Percentiles rank a stretch among this genome's conserved stretches.
Evolutionary conservation across 1,140 invertebrate genomes (phyloP).

Genomic region (Brevipalpus yothersi): DNA sequence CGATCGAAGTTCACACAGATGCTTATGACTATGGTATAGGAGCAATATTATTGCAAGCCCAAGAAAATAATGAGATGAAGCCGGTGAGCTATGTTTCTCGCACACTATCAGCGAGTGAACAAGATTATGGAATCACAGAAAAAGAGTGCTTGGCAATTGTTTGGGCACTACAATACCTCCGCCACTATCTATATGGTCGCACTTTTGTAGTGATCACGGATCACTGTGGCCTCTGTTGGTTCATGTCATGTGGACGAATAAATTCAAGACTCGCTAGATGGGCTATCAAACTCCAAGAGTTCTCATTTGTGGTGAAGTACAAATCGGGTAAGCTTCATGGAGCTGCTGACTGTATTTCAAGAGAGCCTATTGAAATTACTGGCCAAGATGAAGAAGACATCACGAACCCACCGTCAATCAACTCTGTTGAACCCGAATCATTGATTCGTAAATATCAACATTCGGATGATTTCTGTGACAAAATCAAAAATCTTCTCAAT

Average conservation of each 20-base stretch:
- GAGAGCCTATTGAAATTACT: neutral
- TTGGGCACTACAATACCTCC: slow-evolving; percentile 22
- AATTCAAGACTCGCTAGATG: slow-evolving; percentile 24
- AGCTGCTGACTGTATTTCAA: slow-evolving; percentile 4
- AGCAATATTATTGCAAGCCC: slow-evolving; percentile 13
- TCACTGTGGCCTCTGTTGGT: slow-evolving; percentile 23
- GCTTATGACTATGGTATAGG: slow-evolving; percentile 16
- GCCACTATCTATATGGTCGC: slow-evolving; percentile 23
- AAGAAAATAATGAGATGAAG: neutral
- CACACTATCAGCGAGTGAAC: slow-evolving; percentile 20
- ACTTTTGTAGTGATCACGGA: slow-evolving; percentile 27
- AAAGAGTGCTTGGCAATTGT: slow-evolving; percentile 28
- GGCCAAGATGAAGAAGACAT: neutral
- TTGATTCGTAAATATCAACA: neutral
- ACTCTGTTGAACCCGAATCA: too few relatives aligned
- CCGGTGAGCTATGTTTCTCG: slow-evolving; percentile 18
- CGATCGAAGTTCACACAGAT: slow-evolving; percentile 16
- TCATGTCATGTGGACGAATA: slow-evolving; percentile 20
- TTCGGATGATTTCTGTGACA: neutral
- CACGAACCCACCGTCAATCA: neutral
- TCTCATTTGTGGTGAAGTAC: neutral
- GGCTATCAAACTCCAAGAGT: slow-evolving; percentile 21
- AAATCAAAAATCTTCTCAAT: neutral
- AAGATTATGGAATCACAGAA: slow-evolving; percentile 22
- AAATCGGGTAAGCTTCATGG: slow-evolving; percentile 3